Conservation (phyloP, 2,113 vertebrate species). For the Thryonomys swinderianus region DNA sequence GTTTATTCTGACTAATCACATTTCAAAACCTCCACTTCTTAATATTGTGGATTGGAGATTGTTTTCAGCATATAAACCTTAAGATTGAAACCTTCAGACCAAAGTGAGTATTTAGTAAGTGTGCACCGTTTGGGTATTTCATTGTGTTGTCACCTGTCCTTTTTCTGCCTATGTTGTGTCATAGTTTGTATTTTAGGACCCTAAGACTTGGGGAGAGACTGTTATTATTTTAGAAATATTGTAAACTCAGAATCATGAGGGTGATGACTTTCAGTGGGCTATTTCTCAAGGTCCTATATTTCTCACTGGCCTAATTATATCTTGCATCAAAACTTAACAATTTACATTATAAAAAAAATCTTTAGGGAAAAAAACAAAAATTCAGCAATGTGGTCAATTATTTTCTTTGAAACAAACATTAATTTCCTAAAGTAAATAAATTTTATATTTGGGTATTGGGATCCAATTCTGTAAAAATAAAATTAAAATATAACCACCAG, state of each 20-base stretch:
- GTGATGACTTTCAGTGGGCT: neutral
- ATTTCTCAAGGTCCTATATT: neutral
- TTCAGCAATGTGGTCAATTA: neutral
- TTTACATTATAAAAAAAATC: conserved; percentile 17
- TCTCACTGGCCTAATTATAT: neutral
- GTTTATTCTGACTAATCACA: neutral
- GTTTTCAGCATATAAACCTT: neutral
- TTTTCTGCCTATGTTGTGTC: neutral
- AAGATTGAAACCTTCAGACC: neutral
- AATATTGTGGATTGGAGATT: neutral
- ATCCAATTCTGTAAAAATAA: conserved; percentile 54
- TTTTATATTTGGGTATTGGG: neutral
- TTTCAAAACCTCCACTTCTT: neutral
- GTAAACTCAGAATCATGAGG: neutral
- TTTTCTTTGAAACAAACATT: neutral
- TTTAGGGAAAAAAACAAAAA: neutral
- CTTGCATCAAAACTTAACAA: neutral
- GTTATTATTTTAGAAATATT: neutral
- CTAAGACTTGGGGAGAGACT: neutral
- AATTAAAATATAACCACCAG: conserved; percentile 23
- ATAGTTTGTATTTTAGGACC: neutral
- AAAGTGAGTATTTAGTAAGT: neutral
- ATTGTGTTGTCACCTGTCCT: neutral
- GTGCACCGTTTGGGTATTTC: neutral
- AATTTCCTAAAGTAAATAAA: neutral